Conservation (phyloP, 2,113 vertebrate species). For the Guaruba guarouba region DNA sequence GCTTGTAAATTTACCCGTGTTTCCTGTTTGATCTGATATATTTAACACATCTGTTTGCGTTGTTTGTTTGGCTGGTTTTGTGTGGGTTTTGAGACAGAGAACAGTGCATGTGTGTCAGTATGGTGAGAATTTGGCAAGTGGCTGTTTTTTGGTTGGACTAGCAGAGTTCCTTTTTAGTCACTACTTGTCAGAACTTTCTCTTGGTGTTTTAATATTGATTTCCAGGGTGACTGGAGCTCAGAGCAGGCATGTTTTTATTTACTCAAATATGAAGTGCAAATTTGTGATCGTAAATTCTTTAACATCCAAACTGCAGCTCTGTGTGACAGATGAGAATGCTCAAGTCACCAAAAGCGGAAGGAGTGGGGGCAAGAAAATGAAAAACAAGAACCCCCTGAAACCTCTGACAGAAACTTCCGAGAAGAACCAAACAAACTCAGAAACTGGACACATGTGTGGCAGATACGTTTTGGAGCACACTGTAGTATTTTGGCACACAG, state of each 20-base stretch:
- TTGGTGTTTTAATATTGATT: neutral
- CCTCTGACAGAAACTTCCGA: constrained; percentile 35
- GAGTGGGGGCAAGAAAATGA: neutral
- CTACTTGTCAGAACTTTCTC: neutral
- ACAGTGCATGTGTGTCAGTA: neutral
- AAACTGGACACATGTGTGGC: neutral
- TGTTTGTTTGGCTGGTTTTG: neutral
- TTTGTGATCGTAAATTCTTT: neutral
- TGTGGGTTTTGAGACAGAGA: neutral
- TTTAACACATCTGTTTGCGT: neutral
- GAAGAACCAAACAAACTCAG: constrained; percentile 7
- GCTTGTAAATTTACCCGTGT: neutral
- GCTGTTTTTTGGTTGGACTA: neutral
- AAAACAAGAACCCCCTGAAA: constrained; percentile 17
- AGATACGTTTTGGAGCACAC: constrained; percentile 8
- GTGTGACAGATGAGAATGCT: neutral
- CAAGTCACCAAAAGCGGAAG: constrained; percentile 5
- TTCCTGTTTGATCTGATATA: neutral
- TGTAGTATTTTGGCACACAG: constrained; percentile 1
- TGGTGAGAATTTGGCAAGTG: neutral
- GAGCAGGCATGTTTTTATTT: neutral
- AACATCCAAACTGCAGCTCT: neutral
- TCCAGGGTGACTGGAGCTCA: neutral
- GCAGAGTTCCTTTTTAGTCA: neutral
- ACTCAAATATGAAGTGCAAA: neutral